Conservation (phyloP, 2,888 invertebrate genomes). For the Temnothorax unifasciatus region DNA sequence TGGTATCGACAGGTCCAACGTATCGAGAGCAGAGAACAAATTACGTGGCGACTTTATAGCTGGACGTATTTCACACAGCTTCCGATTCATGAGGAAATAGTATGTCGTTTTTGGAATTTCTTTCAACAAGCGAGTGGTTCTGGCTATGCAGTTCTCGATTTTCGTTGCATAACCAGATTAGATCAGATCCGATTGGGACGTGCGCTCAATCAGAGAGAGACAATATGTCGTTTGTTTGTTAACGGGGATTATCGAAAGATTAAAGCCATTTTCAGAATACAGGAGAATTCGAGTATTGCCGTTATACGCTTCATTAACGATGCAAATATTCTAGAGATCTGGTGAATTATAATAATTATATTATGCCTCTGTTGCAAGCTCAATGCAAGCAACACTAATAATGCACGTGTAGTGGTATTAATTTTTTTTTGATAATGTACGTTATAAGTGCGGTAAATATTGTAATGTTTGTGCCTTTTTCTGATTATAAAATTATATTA, state of each 20-base stretch:
- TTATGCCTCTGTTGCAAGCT: neutral
- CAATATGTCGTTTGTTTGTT: slow-evolving; percentile 18
- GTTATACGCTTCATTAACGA: neutral
- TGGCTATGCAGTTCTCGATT: neutral
- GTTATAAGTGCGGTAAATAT: neutral
- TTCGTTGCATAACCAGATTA: slow-evolving; percentile 6
- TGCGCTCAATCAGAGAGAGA: neutral
- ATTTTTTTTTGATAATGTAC: neutral
- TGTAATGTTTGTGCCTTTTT: neutral
- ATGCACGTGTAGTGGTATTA: neutral
- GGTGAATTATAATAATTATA: neutral
- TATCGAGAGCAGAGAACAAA: slow-evolving; percentile 58
- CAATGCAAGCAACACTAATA: neutral
- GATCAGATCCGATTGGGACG: slow-evolving; percentile 9
- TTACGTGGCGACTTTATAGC: slow-evolving; percentile 60
- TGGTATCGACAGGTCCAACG: slow-evolving; percentile 69
- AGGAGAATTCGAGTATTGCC: neutral
- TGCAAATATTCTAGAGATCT: neutral
- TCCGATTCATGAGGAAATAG: slow-evolving; percentile 32
- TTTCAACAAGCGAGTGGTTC: neutral
- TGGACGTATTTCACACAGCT: slow-evolving; percentile 21
- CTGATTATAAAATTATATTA: neutral
- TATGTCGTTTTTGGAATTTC: slow-evolving; percentile 42
- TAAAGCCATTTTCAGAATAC: neutral
- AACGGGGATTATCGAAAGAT: slow-evolving; percentile 24